phyloP scores from a whole-genome alignment of 2,113 vertebrate genomes.

The Alexandromys fortis region DNA sequence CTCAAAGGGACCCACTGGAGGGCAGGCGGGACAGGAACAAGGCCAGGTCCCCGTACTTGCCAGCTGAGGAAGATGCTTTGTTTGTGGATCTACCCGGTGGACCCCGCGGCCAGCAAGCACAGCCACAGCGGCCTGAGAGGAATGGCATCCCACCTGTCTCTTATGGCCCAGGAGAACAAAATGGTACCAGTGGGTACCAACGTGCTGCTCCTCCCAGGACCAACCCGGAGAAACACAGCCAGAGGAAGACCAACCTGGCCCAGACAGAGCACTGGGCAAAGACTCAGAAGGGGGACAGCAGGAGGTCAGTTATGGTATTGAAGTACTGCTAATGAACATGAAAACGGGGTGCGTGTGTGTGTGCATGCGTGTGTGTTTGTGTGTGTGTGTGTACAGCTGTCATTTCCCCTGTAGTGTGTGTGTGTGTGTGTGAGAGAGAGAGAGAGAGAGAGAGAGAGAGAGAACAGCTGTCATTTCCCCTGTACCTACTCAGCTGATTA shows the following conservation, averaged over 20 bases:
- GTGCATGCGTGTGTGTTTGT: not conserved
- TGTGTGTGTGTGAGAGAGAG: not conserved
- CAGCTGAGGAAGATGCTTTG: conserved; percentile 85
- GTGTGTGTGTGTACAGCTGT: no score
- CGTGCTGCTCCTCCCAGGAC: conserved; percentile 86
- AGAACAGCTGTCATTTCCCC: not conserved
- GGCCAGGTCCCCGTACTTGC: conserved; percentile 80
- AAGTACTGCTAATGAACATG: not conserved
- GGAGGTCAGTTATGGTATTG: conserved; percentile 89
- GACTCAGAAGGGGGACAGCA: conserved; percentile 93
- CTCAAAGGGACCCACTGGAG: conserved; percentile 88
- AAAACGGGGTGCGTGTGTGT: not conserved
- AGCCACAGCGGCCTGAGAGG: conserved; percentile 87
- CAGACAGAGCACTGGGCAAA: conserved; percentile 98
- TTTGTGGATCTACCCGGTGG: conserved; percentile 86
- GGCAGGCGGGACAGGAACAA: conserved; percentile 87
- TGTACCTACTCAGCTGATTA: not conserved
- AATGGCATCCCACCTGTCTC: conserved; percentile 87
- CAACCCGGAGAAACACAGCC: conserved; percentile 91
- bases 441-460: no score
- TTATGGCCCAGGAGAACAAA: conserved; percentile 89
- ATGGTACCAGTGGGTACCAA: conserved; percentile 90
- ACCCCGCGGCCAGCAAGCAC: conserved; percentile 84
- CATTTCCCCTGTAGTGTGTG: no score
- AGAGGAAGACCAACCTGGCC: conserved; percentile 93